Evolutionary conservation across 2,113 vertebrate species (phyloP), one percentile per base, ranked within the genome.

Genomic region (Mesitornis unicolor): DNA sequence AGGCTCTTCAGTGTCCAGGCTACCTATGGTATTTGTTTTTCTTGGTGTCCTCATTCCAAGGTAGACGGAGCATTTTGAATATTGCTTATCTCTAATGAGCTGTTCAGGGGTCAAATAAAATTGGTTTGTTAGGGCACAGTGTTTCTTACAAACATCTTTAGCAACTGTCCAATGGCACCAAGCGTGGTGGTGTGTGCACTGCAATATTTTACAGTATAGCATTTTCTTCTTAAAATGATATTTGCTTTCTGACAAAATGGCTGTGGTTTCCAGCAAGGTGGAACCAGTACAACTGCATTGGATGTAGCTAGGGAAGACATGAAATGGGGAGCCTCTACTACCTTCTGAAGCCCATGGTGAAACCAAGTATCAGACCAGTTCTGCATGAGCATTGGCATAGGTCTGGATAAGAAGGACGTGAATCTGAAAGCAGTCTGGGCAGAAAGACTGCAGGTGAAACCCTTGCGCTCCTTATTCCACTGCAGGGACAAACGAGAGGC

Each of bases 11-110:
- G 90, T 94, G 96, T 94, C 89, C 73, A 94, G 82, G 84, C 69
- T 95, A 94, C 90, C 94, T 93, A 16, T 80, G 73, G 16, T 88
- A 73, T 97, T 96, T 95, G 78, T 85, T 95, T 94, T 93, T 79
- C 87, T 95, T 84, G 56, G 75, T 89, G 61, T 93, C 10, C 31
- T 75, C 29, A 19, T 92, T 94, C 61, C 82, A 50, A 87, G 57
- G 50, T 65, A 90, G 82, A 50, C 71, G 94, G 33, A 69, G 50
- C 25, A 91, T 90, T 86, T 83, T 64, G 51, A 78, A 80, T 76
- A 89, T 92, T 90, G 21, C 20, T 89, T 90, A 54, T 70, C 38
- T 88, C 36, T 83, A 35, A 59, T 3, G 14, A 88, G 18, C 71
- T 86, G 31, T 71, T 79, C 25, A 61, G 47, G 38, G 36, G 4